These are phyloP conservation scores for Catocala sponsa DNA, from an alignment of 2,888 invertebrate genomes.

Conservation along the genomic window DNA sequence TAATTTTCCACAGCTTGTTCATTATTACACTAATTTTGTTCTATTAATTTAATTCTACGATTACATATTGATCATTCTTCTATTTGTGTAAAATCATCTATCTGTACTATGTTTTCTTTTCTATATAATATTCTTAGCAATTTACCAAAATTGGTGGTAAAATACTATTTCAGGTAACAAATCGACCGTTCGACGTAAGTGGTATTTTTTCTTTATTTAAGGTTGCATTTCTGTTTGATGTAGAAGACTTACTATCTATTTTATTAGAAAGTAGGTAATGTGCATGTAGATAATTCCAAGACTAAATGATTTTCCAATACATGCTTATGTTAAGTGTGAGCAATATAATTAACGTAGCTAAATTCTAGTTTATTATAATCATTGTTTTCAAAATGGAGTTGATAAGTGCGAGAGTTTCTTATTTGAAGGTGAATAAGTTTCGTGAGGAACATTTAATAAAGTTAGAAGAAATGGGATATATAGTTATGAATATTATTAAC, in stretches of 20 bases:
- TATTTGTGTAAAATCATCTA: slow-evolving; percentile 42
- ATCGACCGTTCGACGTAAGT: slow-evolving; percentile 6
- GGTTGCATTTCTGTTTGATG: slow-evolving; percentile 3
- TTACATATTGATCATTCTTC: slow-evolving; percentile 33
- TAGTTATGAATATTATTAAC: slow-evolving; percentile 28
- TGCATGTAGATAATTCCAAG: slow-evolving; percentile 28
- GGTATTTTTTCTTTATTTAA: not conserved
- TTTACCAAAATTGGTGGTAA: slow-evolving; percentile 27
- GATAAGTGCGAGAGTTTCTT: slow-evolving; percentile 34
- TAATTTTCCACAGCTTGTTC: slow-evolving; percentile 42
- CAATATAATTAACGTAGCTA: slow-evolving; percentile 47
- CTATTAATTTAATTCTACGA: slow-evolving; percentile 44
- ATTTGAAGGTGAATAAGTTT: slow-evolving; percentile 30
- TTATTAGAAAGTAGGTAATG: slow-evolving; percentile 27
- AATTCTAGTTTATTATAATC: slow-evolving; percentile 34
- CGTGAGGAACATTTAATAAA: slow-evolving; percentile 27
- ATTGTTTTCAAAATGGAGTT: slow-evolving; percentile 27
- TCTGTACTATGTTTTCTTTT: slow-evolving; percentile 27
- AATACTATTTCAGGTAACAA: slow-evolving; percentile 23
- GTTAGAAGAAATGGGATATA: slow-evolving; percentile 34
- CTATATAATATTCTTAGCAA: slow-evolving; percentile 17
- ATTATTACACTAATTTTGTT: slow-evolving; percentile 42
- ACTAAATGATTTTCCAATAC: slow-evolving; percentile 38
- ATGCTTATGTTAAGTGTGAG: slow-evolving; percentile 46
- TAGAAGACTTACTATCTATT: slow-evolving; percentile 32